Conservation (phyloP, 2,888 invertebrate genomes). For the Thera britannica region DNA sequence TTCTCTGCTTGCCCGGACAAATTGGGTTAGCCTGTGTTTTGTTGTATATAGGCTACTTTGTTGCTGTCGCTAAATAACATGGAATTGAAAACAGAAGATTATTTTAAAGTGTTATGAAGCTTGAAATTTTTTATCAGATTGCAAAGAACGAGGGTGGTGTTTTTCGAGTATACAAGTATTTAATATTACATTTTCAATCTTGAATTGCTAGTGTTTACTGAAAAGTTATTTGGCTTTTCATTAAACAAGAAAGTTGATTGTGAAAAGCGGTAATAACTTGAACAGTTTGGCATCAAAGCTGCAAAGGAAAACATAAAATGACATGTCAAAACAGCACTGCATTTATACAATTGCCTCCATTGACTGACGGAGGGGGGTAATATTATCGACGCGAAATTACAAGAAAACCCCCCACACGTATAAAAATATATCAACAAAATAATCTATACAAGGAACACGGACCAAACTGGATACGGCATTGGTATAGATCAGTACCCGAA, state of each 20-base stretch:
- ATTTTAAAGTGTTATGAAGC: not conserved
- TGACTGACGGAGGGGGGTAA: conserved; percentile 57
- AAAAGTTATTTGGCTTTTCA: conserved; percentile 2
- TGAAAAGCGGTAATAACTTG: conserved; percentile 41
- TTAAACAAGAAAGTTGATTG: conserved; percentile 39
- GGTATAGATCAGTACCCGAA: too few species aligned
- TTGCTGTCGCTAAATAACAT: not conserved
- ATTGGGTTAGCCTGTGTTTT: conserved; percentile 45
- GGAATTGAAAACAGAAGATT: not conserved
- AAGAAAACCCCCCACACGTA: conserved; percentile 58
- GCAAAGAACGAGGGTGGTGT: too few species aligned
- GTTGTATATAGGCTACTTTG: conserved; percentile 32
- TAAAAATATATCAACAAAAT: conserved; percentile 58
- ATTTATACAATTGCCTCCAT: conserved; percentile 70
- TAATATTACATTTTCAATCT: too few species aligned
- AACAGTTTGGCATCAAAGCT: conserved; percentile 37
- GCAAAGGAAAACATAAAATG: conserved; percentile 57
- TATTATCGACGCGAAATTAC: conserved; percentile 71
- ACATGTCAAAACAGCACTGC: conserved; percentile 66
- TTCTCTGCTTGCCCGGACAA: conserved; percentile 46
- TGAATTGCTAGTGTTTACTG: not conserved
- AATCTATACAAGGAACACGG: conserved; percentile 37
- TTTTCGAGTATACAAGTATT: too few species aligned
- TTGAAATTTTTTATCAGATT: not conserved
- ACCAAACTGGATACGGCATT: conserved; percentile 48